A percentile compares a stretch with the other conserved stretches of the same genome.
These are phyloP conservation scores for Aphelinus atriplicis DNA, from an alignment of 1,140 invertebrate species.

Conservation along the genomic window DNA sequence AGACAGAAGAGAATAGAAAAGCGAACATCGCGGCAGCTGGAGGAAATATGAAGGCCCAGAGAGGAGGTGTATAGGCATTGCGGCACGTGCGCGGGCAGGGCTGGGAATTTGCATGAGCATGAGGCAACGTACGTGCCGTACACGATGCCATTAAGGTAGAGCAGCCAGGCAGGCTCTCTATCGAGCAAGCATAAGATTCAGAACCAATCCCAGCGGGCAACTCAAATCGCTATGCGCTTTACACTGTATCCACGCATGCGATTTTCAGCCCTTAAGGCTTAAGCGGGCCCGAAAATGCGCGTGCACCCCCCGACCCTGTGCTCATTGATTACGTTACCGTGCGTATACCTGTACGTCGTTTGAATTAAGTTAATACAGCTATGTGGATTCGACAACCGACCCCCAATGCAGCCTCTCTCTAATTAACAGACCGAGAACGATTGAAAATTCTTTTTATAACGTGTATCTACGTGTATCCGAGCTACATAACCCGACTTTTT, in stretches of 20 bases:
- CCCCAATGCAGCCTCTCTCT: no score
- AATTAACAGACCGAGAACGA: no score
- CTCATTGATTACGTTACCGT: no score
- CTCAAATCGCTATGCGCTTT: conserved; percentile 30
- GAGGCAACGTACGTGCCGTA: conserved; percentile 10
- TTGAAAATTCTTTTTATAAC: no score
- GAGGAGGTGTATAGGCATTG: background rate
- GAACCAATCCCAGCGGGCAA: conserved; percentile 27
- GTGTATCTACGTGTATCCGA: no score
- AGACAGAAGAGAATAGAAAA: background rate
- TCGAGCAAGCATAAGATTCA: conserved; percentile 29
- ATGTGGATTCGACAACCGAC: no score
- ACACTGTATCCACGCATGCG: background rate
- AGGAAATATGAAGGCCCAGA: no score
- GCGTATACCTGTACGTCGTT: no score
- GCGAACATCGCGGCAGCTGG: background rate
- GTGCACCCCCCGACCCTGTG: background rate
- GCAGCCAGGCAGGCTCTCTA: conserved; percentile 1
- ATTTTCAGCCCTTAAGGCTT: conserved; percentile 25
- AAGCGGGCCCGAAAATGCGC: conserved; percentile 4
- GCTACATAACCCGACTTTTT: no score
- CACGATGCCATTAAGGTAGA: conserved; percentile 27
- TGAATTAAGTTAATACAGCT: no score
- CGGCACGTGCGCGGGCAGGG: background rate
- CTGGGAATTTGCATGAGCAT: conserved; percentile 27